These are phyloP conservation scores for Marmota flaviventris DNA, from an alignment of 2,113 vertebrate species.

Conservation along the genomic window DNA sequence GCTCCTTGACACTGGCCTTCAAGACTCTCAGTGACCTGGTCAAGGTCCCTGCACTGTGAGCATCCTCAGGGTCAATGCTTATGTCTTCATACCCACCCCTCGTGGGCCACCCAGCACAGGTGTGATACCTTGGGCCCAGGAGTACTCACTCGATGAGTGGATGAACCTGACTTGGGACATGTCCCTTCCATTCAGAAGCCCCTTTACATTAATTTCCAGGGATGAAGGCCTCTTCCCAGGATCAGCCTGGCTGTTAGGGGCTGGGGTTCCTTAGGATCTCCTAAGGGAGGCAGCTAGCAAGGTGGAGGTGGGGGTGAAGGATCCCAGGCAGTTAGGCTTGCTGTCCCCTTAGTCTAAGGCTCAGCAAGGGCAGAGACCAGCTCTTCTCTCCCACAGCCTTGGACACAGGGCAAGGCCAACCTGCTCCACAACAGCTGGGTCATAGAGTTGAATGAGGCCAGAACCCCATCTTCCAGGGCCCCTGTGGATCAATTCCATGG, in stretches of 20 bases:
- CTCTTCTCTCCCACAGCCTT: not conserved
- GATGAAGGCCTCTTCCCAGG: too few species aligned
- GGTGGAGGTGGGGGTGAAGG: not conserved
- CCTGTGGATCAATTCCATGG: fast-evolving
- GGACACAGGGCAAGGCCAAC: not conserved
- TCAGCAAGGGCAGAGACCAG: not conserved
- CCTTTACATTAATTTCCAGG: not conserved
- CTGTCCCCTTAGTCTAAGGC: too few species aligned
- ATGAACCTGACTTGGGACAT: not conserved
- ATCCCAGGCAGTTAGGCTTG: not conserved
- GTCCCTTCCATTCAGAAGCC: too few species aligned
- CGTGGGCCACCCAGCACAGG: not conserved
- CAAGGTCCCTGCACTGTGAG: not conserved
- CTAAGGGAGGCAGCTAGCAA: not conserved
- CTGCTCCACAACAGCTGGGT: not conserved
- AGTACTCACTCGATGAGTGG: too few species aligned
- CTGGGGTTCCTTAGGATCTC: not conserved
- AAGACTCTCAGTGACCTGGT: not conserved
- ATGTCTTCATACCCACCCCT: not conserved
- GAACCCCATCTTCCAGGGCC: not conserved
- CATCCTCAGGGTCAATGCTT: too few species aligned
- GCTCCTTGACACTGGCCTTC: not conserved
- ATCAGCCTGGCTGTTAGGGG: not conserved
- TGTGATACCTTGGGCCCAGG: not conserved
- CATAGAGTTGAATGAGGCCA: not conserved